phyloP scores from a whole-genome alignment of 2,888 invertebrate species.

The Bhutanitis thaidina region DNA sequence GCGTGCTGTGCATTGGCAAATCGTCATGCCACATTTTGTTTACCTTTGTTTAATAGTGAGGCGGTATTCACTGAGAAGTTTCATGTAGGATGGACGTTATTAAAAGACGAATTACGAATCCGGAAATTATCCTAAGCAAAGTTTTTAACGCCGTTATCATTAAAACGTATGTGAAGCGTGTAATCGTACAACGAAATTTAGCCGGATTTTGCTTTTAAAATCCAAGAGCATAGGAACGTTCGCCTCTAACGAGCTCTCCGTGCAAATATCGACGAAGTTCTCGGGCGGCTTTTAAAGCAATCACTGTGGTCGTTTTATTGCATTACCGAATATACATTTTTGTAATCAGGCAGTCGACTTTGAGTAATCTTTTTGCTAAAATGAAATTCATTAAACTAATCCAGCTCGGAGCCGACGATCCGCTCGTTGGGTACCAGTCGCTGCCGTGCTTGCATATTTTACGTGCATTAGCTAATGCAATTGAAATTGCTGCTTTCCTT shows the following conservation, averaged over 20 bases:
- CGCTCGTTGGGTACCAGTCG: not conserved
- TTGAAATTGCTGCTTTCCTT: not conserved
- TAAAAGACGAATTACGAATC: too few species aligned
- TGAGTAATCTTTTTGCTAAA: slow-evolving; percentile 6
- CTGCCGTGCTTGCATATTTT: slow-evolving; percentile 14
- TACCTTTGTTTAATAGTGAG: too few species aligned
- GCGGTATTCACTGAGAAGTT: too few species aligned
- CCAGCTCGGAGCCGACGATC: slow-evolving; percentile 6
- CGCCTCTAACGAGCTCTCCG: not conserved
- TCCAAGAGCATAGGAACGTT: not conserved
- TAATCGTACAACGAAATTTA: not conserved
- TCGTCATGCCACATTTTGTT: too few species aligned
- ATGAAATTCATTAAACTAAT: slow-evolving; percentile 11
- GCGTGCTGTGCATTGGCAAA: too few species aligned
- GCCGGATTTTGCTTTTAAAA: not conserved
- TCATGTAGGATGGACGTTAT: too few species aligned
- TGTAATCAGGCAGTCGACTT: slow-evolving; percentile 7
- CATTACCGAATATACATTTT: slow-evolving; percentile 1
- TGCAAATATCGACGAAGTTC: slow-evolving; percentile 7
- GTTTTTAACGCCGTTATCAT: too few species aligned
- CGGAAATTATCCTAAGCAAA: too few species aligned
- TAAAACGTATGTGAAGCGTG: not conserved
- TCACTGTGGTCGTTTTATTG: not conserved
- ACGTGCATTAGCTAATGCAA: slow-evolving; percentile 18
- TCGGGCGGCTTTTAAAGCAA: slow-evolving; percentile 2